Evolutionary conservation across 1,140 invertebrate species (phyloP).

Genomic region (Watersipora subatra): DNA sequence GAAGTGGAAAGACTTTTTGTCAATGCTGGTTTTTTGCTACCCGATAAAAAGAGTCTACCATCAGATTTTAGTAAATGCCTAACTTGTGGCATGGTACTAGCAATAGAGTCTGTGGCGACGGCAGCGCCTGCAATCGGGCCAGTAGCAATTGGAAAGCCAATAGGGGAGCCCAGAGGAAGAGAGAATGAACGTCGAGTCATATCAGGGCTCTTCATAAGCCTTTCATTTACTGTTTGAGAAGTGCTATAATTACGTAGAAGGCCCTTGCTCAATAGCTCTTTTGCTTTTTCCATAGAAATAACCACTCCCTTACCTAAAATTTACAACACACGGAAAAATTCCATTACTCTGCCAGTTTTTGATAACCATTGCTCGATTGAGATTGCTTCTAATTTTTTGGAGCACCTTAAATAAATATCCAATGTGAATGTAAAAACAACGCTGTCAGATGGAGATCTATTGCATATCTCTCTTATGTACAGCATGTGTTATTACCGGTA

Average conservation of each 20-base stretch:
- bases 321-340: background rate
- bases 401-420: background rate
- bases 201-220: too few relatives aligned
- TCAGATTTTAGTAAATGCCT: background rate
- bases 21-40: background rate
- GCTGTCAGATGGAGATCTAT: background rate
- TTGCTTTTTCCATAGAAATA: background rate
- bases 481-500: too few relatives aligned
- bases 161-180: background rate
- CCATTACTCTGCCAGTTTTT: background rate
- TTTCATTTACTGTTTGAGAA: background rate
- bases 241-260: background rate
- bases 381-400: background rate
- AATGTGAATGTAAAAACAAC: background rate
- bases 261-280: background rate
- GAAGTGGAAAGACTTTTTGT: background rate
- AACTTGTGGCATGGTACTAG: background rate
- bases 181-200: background rate
- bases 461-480: too few relatives aligned
- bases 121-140: background rate
- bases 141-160: background rate
- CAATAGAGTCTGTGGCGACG: background rate
- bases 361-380: background rate
- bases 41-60: background rate
- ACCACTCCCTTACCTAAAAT: background rate